phyloP scores from a whole-genome alignment of 2,113 vertebrate genomes.

The Bufo bufo region DNA sequence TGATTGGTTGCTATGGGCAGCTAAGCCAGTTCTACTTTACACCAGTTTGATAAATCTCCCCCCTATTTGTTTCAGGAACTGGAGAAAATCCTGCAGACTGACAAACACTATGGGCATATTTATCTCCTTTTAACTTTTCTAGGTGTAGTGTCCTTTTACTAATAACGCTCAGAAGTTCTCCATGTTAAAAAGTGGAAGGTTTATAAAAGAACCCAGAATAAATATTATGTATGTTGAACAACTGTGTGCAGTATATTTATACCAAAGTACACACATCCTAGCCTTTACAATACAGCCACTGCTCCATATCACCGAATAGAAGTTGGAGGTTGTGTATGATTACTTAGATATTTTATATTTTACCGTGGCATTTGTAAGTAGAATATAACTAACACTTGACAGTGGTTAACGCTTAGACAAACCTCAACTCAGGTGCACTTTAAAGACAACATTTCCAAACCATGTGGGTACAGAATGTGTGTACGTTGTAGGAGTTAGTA shows the following conservation, averaged over 20 bases:
- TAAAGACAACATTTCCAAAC: constrained; percentile 29
- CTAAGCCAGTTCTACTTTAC: too few species aligned
- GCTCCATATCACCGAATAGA: not conserved
- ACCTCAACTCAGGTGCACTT: constrained; percentile 58
- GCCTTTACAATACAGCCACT: not conserved
- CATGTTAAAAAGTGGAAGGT: not conserved
- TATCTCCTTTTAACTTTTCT: not conserved
- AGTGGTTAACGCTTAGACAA: constrained; percentile 47
- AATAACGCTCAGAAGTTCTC: not conserved
- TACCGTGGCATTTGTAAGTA: not conserved
- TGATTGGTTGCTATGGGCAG: too few species aligned
- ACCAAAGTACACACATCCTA: not conserved
- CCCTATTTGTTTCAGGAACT: too few species aligned
- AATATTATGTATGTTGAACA: not conserved
- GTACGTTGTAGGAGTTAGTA: too few species aligned
- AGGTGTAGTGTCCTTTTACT: not conserved
- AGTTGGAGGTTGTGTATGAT: not conserved
- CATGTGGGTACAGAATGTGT: not conserved
- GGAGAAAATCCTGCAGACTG: too few species aligned
- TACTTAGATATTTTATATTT: not conserved
- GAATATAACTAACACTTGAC: not conserved
- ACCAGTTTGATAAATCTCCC: too few species aligned
- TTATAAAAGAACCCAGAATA: not conserved
- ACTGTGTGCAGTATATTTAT: not conserved
- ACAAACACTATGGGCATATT: too few species aligned